phyloP scores from a whole-genome alignment of 2,113 vertebrate species.

The Bettongia penicillata region DNA sequence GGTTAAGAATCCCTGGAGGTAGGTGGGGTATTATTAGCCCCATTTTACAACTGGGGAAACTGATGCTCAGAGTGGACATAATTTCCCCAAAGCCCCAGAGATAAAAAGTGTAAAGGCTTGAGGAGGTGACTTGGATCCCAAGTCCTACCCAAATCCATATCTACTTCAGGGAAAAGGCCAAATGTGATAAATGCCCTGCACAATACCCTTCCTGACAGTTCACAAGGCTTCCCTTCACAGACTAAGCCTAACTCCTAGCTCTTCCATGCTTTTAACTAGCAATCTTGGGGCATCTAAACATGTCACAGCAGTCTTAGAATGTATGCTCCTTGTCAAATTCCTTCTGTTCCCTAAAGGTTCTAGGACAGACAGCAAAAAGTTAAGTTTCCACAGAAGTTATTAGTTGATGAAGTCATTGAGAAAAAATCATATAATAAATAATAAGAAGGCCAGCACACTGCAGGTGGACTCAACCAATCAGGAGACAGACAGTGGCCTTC shows the following conservation, averaged over 20 bases:
- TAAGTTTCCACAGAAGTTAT: too few relatives aligned
- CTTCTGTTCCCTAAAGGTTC: neutral
- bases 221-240: neutral
- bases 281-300: neutral
- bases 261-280: neutral
- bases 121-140: neutral
- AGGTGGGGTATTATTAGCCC: neutral
- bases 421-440: too few relatives aligned
- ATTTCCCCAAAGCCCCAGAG: neutral
- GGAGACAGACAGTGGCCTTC: too few relatives aligned
- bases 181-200: neutral
- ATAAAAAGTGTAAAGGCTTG: neutral
- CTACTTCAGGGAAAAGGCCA: neutral
- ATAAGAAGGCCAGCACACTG: too few relatives aligned
- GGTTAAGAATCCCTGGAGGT: neutral
- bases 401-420: too few relatives aligned
- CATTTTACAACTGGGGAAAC: neutral
- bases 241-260: neutral
- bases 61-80: neutral
- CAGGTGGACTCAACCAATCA: too few relatives aligned
- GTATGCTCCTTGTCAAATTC: neutral
- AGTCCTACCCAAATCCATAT: neutral
- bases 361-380: too few relatives aligned
- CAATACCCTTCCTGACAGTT: neutral
- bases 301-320: neutral